Conservation (phyloP, 2,113 vertebrate species). For the Pteronura brasiliensis region DNA sequence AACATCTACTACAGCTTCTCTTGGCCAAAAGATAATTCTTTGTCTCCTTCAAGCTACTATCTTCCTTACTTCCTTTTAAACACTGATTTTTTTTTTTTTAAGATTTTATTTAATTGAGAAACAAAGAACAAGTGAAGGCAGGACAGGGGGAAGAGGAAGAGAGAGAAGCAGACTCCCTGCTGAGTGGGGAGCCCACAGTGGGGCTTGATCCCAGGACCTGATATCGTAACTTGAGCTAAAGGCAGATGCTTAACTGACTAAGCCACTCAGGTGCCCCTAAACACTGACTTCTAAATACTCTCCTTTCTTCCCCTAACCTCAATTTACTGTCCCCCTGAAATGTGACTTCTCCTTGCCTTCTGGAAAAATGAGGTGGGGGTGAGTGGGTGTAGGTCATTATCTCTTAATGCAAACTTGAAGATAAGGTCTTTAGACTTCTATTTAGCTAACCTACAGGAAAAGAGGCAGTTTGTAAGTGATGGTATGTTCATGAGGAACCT, state of each 20-base stretch:
- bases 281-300: neutral
- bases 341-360: neutral
- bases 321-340: neutral
- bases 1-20: neutral
- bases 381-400: neutral
- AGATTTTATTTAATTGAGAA: neutral
- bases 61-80: neutral
- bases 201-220: neutral
- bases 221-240: neutral
- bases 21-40: neutral
- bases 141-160: neutral
- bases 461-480: neutral
- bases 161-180: neutral
- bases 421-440: neutral
- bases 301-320: neutral
- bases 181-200: neutral
- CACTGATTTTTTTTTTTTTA: neutral
- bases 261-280: neutral
- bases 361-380: neutral
- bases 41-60: neutral
- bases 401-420: constrained; percentile 12
- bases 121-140: neutral
- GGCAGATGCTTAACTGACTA: neutral
- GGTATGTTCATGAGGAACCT: neutral
- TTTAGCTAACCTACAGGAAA: neutral